Percentiles rank a stretch among this genome's conserved stretches.
phyloP scores from a whole-genome alignment of 2,797 vertebrate genomes.

The Iguana delicatissima region DNA sequence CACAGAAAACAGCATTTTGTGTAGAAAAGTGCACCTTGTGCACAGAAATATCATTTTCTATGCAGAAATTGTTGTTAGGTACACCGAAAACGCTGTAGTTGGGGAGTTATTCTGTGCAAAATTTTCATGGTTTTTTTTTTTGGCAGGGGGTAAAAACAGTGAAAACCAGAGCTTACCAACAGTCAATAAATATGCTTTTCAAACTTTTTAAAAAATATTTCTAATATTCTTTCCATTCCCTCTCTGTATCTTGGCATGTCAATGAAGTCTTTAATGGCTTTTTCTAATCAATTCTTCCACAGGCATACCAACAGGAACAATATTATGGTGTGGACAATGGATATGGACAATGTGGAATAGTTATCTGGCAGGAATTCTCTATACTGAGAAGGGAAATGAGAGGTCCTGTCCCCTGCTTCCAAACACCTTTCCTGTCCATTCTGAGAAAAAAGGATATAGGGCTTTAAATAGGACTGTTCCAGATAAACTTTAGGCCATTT shows the following conservation, averaged over 20 bases:
- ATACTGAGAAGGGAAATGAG: background rate
- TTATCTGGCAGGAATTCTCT: background rate
- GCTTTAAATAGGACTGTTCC: background rate
- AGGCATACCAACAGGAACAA: background rate
- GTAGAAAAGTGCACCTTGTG: too few species aligned
- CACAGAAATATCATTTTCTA: too few species aligned
- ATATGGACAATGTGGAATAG: background rate
- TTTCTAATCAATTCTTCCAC: background rate
- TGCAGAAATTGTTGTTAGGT: too few species aligned
- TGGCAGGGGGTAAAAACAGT: too few species aligned
- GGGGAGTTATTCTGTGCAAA: too few species aligned
- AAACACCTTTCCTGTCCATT: background rate
- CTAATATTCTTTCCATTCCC: too few species aligned
- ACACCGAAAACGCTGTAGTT: too few species aligned
- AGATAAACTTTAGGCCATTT: background rate
- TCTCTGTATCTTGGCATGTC: background rate
- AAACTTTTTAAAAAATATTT: too few species aligned
- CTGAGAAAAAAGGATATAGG: background rate
- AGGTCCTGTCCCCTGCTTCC: background rate
- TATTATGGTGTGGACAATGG: background rate
- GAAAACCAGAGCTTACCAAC: too few species aligned
- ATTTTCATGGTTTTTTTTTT: too few species aligned
- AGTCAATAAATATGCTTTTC: too few species aligned
- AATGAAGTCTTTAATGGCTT: background rate
- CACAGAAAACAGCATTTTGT: too few species aligned